Conservation (phyloP, 2,113 vertebrate species). For the Cynoglossus semilaevis region DNA sequence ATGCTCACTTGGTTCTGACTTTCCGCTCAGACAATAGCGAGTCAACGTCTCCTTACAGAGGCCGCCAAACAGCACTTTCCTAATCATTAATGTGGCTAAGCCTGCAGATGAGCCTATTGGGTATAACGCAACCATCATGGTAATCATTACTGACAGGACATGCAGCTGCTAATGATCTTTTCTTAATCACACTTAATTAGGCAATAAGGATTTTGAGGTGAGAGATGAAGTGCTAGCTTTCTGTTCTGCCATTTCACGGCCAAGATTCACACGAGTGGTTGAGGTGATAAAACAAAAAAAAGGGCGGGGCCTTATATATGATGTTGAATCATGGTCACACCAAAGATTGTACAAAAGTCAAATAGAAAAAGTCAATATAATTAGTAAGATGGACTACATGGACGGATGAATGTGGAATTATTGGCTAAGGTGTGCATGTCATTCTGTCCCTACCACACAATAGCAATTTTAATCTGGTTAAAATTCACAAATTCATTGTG, state of each 20-base stretch:
- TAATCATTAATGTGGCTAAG: slow-evolving; percentile 55
- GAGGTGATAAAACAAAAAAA: background rate
- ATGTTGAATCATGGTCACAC: too few relatives aligned
- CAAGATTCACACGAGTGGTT: slow-evolving; percentile 54
- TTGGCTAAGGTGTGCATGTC: too few relatives aligned
- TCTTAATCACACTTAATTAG: slow-evolving; percentile 82
- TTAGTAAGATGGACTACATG: too few relatives aligned
- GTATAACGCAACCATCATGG: slow-evolving; percentile 69
- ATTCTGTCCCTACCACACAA: too few relatives aligned
- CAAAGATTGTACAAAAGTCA: too few relatives aligned
- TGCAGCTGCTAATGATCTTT: slow-evolving; percentile 81
- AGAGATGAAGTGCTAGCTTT: slow-evolving; percentile 62
- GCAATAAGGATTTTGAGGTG: slow-evolving; percentile 78
- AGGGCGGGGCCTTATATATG: too few relatives aligned
- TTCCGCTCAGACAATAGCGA: slow-evolving; percentile 33
- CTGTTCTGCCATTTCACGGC: slow-evolving; percentile 46
- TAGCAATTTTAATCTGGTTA: too few relatives aligned
- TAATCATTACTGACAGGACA: slow-evolving; percentile 81
- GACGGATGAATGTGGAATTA: too few relatives aligned
- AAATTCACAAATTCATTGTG: too few relatives aligned
- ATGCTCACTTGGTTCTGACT: slow-evolving; percentile 48
- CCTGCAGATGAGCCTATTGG: slow-evolving; percentile 57
- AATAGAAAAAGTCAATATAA: too few relatives aligned
- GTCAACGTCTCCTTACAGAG: slow-evolving; percentile 45
- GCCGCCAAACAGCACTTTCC: slow-evolving; percentile 70